Evolutionary conservation across 2,797 vertebrate species (phyloP).

Genomic region (Mallotus villosus): DNA sequence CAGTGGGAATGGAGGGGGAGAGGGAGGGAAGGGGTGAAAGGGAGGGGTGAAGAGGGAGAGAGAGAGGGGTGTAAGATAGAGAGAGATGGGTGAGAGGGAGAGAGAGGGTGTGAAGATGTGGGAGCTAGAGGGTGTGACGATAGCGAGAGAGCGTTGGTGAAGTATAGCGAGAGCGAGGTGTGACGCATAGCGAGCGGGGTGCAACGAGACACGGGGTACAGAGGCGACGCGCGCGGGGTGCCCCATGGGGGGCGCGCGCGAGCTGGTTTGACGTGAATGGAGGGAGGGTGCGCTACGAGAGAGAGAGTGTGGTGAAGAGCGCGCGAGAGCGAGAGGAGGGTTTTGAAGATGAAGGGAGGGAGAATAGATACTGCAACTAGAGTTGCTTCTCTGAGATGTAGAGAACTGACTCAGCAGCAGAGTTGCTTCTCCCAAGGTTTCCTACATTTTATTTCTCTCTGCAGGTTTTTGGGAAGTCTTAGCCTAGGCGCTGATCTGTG

Average conservation of each 20-base stretch:
- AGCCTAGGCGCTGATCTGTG: too few species aligned
- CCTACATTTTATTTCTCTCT: too few species aligned
- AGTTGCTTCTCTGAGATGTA: too few species aligned
- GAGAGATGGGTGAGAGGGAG: not conserved
- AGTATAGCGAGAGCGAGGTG: not conserved
- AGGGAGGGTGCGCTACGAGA: too few species aligned
- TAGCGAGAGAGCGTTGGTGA: too few species aligned
- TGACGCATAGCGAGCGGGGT: too few species aligned
- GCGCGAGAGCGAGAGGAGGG: not conserved
- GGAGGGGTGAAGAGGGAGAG: not conserved
- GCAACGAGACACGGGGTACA: too few species aligned
- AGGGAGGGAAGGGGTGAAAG: not conserved
- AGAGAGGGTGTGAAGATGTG: not conserved
- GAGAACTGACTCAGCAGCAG: not conserved
- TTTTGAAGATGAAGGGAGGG: not conserved
- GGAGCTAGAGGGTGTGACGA: not conserved
- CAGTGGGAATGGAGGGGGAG: conserved; percentile 14
- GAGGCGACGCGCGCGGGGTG: too few species aligned
- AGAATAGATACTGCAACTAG: conserved; percentile 26
- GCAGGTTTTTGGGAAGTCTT: too few species aligned
- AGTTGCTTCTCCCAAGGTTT: too few species aligned
- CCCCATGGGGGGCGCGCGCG: too few species aligned
- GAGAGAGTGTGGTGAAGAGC: conserved; percentile 1
- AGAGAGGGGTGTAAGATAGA: not conserved
- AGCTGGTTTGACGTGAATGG: too few species aligned